A percentile compares a stretch with the other conserved stretches of the same genome.
Evolutionary conservation across 1,140 invertebrate genomes (phyloP).

Genomic region (Argopecten irradians): DNA sequence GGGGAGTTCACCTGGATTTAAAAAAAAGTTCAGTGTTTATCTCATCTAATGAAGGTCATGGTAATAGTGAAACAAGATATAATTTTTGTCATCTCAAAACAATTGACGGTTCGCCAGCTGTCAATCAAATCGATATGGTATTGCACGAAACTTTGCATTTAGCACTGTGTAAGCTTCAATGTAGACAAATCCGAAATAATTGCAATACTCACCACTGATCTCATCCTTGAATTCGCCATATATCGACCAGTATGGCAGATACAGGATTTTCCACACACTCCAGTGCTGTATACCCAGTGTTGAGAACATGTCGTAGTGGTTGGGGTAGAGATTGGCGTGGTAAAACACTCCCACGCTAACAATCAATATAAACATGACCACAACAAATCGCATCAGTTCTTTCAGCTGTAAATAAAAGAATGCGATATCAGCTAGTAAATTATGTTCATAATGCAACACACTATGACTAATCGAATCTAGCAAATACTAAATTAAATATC

Average conservation of each 20-base stretch:
- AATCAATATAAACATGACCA: slow-evolving; percentile 32
- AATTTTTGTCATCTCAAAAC: background rate
- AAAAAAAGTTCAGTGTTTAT: too few species aligned
- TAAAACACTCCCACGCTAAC: slow-evolving; percentile 30
- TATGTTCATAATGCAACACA: background rate
- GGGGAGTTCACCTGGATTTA: background rate
- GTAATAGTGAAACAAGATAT: too few species aligned
- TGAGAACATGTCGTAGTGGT: slow-evolving; percentile 29
- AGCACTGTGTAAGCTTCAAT: background rate
- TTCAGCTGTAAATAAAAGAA: slow-evolving; percentile 23
- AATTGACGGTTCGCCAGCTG: too few species aligned
- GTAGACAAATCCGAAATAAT: too few species aligned
- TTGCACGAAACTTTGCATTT: background rate
- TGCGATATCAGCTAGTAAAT: too few species aligned
- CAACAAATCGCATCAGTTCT: slow-evolving; percentile 24
- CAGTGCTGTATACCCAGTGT: background rate
- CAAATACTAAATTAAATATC: too few species aligned
- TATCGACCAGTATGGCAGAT: slow-evolving; percentile 32
- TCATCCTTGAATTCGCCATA: slow-evolving; percentile 32
- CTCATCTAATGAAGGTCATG: too few species aligned
- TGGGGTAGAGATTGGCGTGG: slow-evolving; percentile 32
- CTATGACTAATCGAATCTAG: too few species aligned
- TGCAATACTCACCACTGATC: background rate
- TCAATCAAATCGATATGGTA: too few species aligned
- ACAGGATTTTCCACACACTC: slow-evolving; percentile 32